Conservation (phyloP, 2,888 invertebrate species). For the Hyposoter didymator region DNA sequence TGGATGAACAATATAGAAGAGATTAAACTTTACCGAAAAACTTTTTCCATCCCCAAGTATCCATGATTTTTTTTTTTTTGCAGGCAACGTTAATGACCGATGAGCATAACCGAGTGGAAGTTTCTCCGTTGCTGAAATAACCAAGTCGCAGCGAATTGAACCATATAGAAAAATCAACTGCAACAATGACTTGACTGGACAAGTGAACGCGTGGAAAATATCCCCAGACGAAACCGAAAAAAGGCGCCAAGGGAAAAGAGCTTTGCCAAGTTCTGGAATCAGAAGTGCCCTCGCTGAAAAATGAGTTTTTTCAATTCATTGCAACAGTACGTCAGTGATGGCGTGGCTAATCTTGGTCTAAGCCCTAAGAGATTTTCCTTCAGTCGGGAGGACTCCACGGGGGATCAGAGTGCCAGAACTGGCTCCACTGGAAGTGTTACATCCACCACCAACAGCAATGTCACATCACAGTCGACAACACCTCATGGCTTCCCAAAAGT, state of each 20-base stretch:
- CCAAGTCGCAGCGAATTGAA: constrained; percentile 10
- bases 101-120: constrained; percentile 54
- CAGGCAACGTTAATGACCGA: constrained; percentile 47
- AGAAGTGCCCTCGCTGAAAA: constrained; percentile 57
- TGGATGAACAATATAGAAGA: neutral
- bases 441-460: constrained; percentile 82
- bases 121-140: constrained; percentile 5
- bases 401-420: constrained; percentile 76
- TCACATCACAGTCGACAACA: constrained; percentile 72
- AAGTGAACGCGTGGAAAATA: constrained; percentile 19
- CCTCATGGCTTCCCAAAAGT: constrained; percentile 82
- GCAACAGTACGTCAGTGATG: constrained; percentile 94
- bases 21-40: neutral
- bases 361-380: constrained; percentile 91
- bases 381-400: constrained; percentile 88
- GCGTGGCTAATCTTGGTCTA: constrained; percentile 92
- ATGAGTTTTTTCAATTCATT: constrained; percentile 96
- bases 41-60: neutral
- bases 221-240: constrained; percentile 5
- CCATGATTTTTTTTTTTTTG: constrained; percentile 17
- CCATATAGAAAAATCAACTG: neutral
- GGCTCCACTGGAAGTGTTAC: constrained; percentile 82
- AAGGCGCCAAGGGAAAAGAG: neutral
- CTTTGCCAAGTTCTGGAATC: constrained; percentile 6
- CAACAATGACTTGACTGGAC: constrained; percentile 48